Evolutionary conservation across 2,888 invertebrate species (phyloP).

Genomic region (Ornithoptera alexandrae): DNA sequence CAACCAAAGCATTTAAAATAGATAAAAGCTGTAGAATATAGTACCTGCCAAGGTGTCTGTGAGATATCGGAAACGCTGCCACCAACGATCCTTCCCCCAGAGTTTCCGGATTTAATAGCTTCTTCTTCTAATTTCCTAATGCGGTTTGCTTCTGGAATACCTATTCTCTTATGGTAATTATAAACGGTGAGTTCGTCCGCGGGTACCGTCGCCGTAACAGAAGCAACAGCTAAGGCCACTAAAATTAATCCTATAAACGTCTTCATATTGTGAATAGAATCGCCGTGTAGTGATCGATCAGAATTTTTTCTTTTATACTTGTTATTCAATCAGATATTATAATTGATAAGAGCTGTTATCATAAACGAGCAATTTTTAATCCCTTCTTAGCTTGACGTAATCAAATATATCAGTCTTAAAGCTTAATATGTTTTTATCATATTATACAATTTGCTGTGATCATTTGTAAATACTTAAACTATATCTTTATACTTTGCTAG

Average conservation of each 20-base stretch:
- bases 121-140: conserved; percentile 45
- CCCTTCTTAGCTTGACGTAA: neutral
- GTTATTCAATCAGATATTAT: neutral
- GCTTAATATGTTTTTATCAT: neutral
- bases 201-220: conserved; percentile 30
- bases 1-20: neutral
- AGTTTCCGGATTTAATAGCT: conserved; percentile 15
- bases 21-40: conserved; percentile 4
- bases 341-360: neutral
- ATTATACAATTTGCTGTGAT: too few relatives aligned
- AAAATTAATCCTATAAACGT: conserved; percentile 31
- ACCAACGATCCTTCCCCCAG: conserved; percentile 16
- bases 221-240: conserved; percentile 40
- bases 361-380: neutral
- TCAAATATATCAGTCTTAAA: neutral
- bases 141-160: conserved; percentile 48
- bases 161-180: conserved; percentile 49
- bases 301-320: conserved; percentile 5
- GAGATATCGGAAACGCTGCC: conserved; percentile 41
- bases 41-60: conserved; percentile 55
- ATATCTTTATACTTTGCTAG: too few relatives aligned
- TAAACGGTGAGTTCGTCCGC: conserved; percentile 38
- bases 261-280: conserved; percentile 33
- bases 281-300: neutral
- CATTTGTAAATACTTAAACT: too few relatives aligned